Base-by-base conservation (phyloP, 2,797 vertebrate genomes). In the Acrocephalus scirpaceus region DNA sequence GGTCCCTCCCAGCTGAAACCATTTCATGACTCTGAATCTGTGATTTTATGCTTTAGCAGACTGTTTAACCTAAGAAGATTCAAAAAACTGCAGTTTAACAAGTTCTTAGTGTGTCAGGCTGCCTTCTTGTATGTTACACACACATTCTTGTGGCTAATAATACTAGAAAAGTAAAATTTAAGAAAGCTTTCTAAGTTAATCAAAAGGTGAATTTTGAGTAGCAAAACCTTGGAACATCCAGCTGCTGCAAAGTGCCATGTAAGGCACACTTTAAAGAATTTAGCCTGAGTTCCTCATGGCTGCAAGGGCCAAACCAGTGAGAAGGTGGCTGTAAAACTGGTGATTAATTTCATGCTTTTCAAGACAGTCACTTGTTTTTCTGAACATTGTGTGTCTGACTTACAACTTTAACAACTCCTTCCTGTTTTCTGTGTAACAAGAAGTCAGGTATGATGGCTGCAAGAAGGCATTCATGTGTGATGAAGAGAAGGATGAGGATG, bases 391-490 rank as follows among this genome's bases (percentile, higher is more conserved):
- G 8, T 21, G 21, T 11, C 13, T 30, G 4, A 56, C 2, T n/a
- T 50, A 17, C 0, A 42, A 44, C 32, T 73, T 38, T 15, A 40
- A 8, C 0, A 10, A 9, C 25, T 45, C 15, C 7, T 47, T 64
- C 30, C 19, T n/a, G 14, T 2, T 0, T 44, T 60, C 18, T 42
- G 18, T 50, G 26, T 9, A 20, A 66, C 2, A 10, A 44, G 23
- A 9, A 1, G 2, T 18, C 16, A 62, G 38, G 32, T 12, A 15
- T 1, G 5, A 15, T 9, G 66, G 15, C 25, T 85, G n/a, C 11
- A 66, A 22, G 53, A 45, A 69, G 17, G 2, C 0, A 0, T 42
- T 58, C 5, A 4, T 1, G 4, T 4, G 14, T 75, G 76, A 15
- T 13, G 66, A 69, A 50, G 51, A 57, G 25, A 17, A 73, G 74